These are phyloP conservation scores for Rhombomys opimus DNA, from an alignment of 2,113 vertebrate genomes.

Conservation along the genomic window DNA sequence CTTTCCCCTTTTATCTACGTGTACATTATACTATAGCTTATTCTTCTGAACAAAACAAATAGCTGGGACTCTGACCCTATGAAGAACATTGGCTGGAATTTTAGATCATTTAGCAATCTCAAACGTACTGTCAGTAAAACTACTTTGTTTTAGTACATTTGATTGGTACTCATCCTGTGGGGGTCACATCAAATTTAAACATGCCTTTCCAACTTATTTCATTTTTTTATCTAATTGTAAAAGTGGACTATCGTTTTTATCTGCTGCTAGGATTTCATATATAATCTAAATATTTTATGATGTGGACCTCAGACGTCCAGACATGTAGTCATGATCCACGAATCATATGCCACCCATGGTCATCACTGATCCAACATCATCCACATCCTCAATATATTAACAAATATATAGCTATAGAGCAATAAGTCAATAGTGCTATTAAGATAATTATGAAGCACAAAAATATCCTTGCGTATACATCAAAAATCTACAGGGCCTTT, in stretches of 20 bases:
- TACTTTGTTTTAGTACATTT: neutral
- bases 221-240: neutral
- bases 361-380: neutral
- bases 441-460: neutral
- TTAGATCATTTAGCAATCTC: neutral
- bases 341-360: neutral
- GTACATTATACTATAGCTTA: neutral
- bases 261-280: neutral
- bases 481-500: neutral
- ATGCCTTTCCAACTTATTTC: neutral
- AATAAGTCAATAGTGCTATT: neutral
- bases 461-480: neutral
- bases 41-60: neutral
- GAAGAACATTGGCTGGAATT: neutral
- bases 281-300: neutral
- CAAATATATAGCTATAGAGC: neutral
- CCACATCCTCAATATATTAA: neutral
- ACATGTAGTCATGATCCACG: neutral
- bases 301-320: neutral
- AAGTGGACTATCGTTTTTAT: neutral
- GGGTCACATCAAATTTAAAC: neutral
- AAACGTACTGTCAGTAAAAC: neutral
- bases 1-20: neutral
- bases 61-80: neutral
- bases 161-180: neutral